Conservation (phyloP, 1,140 invertebrate genomes). For the Atopsyche davidsoni region DNA sequence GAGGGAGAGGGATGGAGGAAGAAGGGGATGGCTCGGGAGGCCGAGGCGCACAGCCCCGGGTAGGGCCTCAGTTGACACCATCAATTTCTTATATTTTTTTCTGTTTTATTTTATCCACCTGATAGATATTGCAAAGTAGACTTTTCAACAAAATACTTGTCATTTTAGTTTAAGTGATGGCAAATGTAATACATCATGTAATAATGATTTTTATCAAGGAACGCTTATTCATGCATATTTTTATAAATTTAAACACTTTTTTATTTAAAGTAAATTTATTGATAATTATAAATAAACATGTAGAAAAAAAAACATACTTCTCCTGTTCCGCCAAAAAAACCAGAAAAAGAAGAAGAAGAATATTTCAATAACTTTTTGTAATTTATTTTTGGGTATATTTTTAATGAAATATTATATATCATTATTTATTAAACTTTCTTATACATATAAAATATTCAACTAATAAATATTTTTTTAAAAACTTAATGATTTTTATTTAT, state of each 20-base stretch:
- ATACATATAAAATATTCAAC: not conserved
- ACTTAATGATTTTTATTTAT: not conserved
- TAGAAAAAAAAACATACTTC: not conserved
- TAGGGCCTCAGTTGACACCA: no score
- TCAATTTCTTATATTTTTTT: no score
- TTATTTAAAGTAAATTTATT: not conserved
- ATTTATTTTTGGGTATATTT: not conserved
- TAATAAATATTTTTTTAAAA: not conserved
- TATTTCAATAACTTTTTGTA: not conserved
- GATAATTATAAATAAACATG: not conserved
- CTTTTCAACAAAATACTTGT: constrained; percentile 2
- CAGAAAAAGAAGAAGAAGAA: not conserved
- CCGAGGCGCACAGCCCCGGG: constrained; percentile 12
- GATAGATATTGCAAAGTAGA: no score
- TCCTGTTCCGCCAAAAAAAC: no score
- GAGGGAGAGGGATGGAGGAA: not conserved
- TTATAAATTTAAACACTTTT: constrained; percentile 2
- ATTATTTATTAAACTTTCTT: not conserved
- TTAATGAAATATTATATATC: not conserved
- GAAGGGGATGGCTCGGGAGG: constrained; percentile 3
- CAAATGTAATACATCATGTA: not conserved
- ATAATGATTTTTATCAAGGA: not conserved
- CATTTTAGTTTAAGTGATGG: not conserved
- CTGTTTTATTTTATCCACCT: no score
- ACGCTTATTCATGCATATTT: not conserved